Evolutionary conservation across 1,140 invertebrate species (phyloP).

Genomic region (Tribolium castaneum): DNA sequence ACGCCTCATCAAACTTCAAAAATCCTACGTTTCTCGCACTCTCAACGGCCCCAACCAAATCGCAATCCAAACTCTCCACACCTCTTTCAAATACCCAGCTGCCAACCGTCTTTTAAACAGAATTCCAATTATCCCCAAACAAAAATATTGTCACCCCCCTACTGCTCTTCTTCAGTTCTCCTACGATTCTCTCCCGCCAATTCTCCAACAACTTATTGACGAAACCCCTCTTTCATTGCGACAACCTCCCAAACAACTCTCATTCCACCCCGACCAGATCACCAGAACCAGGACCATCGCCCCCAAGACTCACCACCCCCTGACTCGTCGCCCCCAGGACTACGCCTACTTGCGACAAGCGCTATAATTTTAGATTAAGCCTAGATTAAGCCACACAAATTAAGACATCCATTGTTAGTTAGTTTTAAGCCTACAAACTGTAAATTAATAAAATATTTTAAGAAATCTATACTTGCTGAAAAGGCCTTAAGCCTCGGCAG

Average conservation of each 20-base stretch:
- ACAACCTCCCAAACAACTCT: too few relatives aligned
- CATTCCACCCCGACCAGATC: too few relatives aligned
- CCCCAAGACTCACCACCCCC: too few relatives aligned
- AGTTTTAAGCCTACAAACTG: background rate
- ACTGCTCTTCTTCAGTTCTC: background rate
- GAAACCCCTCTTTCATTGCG: too few relatives aligned
- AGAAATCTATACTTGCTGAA: background rate
- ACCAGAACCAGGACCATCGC: too few relatives aligned
- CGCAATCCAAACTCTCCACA: background rate
- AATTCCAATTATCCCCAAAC: background rate
- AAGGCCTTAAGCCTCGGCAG: constrained; percentile 14
- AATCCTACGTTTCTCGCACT: background rate
- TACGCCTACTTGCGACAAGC: background rate
- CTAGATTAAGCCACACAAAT: too few relatives aligned
- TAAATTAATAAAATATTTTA: background rate
- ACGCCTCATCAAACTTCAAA: background rate
- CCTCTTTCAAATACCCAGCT: background rate
- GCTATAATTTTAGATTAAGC: background rate
- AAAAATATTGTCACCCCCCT: background rate
- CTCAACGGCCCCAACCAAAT: background rate
- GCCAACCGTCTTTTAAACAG: background rate
- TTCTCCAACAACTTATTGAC: too few relatives aligned
- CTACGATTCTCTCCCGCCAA: too few relatives aligned
- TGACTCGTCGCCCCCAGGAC: background rate
- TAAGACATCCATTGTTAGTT: background rate